Evolutionary conservation across 1,140 invertebrate species (phyloP).

Genomic region (Cydia pomonella): DNA sequence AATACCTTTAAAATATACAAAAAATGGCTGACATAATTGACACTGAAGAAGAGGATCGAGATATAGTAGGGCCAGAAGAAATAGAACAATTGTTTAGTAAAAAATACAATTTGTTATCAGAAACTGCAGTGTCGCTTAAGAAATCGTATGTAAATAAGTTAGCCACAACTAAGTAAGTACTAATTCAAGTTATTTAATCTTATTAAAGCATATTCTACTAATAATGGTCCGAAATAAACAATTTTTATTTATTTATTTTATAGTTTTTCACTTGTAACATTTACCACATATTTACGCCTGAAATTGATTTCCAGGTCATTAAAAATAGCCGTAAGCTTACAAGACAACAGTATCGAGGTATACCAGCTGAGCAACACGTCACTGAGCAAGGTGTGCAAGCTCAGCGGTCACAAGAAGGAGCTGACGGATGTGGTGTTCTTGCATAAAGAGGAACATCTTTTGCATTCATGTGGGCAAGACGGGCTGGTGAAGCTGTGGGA

Average conservation of each 20-base stretch:
- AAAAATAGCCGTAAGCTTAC: constrained; percentile 60
- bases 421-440: constrained; percentile 84
- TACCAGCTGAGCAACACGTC: constrained; percentile 63
- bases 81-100: constrained; percentile 61
- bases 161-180: constrained; percentile 63
- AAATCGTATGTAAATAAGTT: constrained; percentile 69
- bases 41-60: constrained; percentile 60
- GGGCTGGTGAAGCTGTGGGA: constrained; percentile 85
- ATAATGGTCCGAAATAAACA: too few relatives aligned
- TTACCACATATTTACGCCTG: not conserved
- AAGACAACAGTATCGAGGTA: constrained; percentile 66
- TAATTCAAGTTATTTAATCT: not conserved
- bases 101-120: constrained; percentile 61
- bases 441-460: constrained; percentile 81
- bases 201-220: too few relatives aligned
- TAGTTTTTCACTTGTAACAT: not conserved
- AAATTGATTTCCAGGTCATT: constrained; percentile 52
- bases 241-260: too few relatives aligned
- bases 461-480: constrained; percentile 83
- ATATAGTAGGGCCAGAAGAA: constrained; percentile 56
- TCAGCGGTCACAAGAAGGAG: constrained; percentile 71
- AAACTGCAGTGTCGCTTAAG: constrained; percentile 60
- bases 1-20: not conserved
- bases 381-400: constrained; percentile 57
- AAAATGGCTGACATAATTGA: constrained; percentile 65